These are phyloP conservation scores for Parazoanthus swiftii DNA, from an alignment of 92 coral and sea anemone species.

Conservation along the genomic window DNA sequence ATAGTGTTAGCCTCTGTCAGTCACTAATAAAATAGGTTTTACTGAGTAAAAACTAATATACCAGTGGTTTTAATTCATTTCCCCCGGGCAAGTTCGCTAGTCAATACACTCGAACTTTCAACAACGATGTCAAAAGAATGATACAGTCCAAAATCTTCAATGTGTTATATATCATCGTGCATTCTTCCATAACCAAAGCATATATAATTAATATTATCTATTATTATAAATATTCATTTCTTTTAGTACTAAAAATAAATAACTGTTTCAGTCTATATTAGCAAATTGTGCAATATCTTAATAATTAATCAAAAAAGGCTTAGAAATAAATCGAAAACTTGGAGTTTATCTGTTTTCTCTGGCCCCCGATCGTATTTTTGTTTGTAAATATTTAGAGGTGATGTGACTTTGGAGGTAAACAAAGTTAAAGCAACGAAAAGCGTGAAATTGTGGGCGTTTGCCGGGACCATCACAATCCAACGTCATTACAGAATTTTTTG, in stretches of 20 bases:
- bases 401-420: neutral
- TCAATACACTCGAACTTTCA: too few species aligned
- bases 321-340: neutral
- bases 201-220: too few species aligned
- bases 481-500: constrained; percentile 10
- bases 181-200: neutral
- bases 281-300: neutral
- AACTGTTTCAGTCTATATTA: neutral
- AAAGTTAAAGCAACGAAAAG: neutral
- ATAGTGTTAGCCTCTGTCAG: too few species aligned
- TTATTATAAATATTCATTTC: too few species aligned
- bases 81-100: neutral
- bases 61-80: neutral
- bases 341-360: neutral
- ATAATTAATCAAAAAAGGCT: neutral
- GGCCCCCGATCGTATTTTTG: neutral
- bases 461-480: neutral
- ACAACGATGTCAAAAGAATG: neutral
- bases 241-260: too few species aligned
- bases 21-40: too few species aligned
- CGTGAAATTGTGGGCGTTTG: constrained; percentile 11
- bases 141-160: neutral
- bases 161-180: neutral
- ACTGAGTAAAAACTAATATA: too few species aligned
- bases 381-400: constrained; percentile 18